These are phyloP conservation scores for Acipenser transmontanus DNA, from an alignment of 2,797 vertebrate species.

Conservation along the genomic window DNA sequence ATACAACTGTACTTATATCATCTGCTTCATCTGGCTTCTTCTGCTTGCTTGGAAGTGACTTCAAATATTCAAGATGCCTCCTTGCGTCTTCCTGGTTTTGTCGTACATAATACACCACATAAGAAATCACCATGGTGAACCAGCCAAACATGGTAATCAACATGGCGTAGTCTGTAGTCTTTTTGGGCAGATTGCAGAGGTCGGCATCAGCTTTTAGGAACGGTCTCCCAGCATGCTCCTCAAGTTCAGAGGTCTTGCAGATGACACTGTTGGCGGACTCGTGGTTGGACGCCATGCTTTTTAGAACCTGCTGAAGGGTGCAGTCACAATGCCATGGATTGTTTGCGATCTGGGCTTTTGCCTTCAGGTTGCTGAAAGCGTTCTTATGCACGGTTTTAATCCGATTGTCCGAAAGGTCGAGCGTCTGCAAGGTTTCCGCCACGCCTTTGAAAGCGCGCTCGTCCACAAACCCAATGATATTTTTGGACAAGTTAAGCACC, in stretches of 20 bases:
- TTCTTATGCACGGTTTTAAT: conserved; percentile 94
- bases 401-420: conserved; percentile 93
- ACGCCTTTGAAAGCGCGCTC: conserved; percentile 90
- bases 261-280: conserved; percentile 84
- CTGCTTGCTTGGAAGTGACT: conserved; percentile 96
- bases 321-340: conserved; percentile 99
- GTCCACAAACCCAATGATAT: conserved; percentile 86
- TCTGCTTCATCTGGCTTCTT: conserved; percentile 91
- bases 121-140: conserved; percentile 99
- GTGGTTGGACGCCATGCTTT: conserved; percentile 91
- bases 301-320: conserved; percentile 87
- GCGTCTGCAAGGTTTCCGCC: conserved; percentile 82
- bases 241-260: conserved; percentile 87
- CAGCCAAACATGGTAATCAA: conserved; percentile 98
- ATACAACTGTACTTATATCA: conserved; percentile 96
- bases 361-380: conserved; percentile 86
- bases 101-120: conserved; percentile 94
- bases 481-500: conserved; percentile 93
- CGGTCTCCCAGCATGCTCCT: conserved; percentile 75
- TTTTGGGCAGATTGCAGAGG: conserved; percentile 91
- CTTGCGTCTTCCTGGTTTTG: conserved; percentile 97
- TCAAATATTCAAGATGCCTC: conserved; percentile 97
- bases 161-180: conserved; percentile 97
- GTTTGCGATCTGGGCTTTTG: conserved; percentile 84
- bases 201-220: conserved; percentile 87